phyloP scores from a whole-genome alignment of 2,797 vertebrate species.

The Phoeniculus purpureus region DNA sequence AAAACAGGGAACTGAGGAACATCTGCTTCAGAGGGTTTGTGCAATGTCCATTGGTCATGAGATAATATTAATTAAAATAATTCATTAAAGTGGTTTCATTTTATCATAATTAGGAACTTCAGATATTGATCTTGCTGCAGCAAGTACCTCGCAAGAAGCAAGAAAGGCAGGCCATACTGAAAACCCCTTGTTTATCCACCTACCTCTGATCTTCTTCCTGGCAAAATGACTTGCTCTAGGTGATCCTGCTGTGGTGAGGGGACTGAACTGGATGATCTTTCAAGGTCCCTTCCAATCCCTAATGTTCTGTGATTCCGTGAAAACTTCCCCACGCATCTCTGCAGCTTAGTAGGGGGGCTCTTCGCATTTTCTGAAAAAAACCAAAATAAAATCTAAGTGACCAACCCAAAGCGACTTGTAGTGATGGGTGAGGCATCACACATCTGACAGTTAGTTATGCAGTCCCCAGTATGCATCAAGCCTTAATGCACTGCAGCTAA shows the following conservation, averaged over 20 bases:
- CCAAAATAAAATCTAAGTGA: background rate
- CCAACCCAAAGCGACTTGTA: background rate
- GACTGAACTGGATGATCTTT: too few species aligned
- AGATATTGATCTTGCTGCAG: background rate
- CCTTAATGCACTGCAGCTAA: background rate
- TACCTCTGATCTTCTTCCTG: background rate
- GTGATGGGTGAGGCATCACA: background rate
- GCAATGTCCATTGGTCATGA: background rate
- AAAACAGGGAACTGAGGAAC: background rate
- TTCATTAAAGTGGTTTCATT: background rate
- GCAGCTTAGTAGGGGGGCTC: background rate
- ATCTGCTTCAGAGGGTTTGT: background rate
- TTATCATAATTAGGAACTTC: background rate
- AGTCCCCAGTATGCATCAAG: background rate
- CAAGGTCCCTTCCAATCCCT: too few species aligned
- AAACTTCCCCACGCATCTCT: background rate
- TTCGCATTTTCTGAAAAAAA: background rate
- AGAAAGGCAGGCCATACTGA: background rate
- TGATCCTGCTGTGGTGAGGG: too few species aligned
- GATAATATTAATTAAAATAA: background rate
- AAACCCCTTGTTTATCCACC: background rate
- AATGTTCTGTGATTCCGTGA: background rate
- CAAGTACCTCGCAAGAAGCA: background rate
- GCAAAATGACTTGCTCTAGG: too few species aligned
- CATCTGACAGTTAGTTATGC: background rate